Evolutionary conservation across 2,113 vertebrate species (phyloP).

Genomic region (Herpetotheres cachinnans): DNA sequence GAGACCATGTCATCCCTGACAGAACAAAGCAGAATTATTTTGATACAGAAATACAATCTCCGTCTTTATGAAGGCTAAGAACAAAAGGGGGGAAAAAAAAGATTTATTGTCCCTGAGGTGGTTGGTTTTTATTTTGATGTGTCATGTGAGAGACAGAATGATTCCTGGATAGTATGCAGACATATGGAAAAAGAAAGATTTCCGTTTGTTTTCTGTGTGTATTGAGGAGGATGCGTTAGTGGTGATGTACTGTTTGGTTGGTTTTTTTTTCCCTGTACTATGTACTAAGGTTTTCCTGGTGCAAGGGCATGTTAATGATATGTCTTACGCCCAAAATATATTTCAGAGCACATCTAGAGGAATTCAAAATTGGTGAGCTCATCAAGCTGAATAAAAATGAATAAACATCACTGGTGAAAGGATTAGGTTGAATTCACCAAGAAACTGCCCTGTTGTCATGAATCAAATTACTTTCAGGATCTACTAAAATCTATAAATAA

Average conservation of each 20-base stretch:
- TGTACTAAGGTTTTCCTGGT: not conserved
- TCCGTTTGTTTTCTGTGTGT: not conserved
- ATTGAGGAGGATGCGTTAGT: not conserved
- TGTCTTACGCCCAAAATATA: not conserved
- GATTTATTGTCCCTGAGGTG: not conserved
- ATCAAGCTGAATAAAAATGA: not conserved
- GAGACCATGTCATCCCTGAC: not conserved
- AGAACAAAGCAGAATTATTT: not conserved
- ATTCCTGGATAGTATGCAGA: not conserved
- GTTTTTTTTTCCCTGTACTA: not conserved
- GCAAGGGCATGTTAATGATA: not conserved
- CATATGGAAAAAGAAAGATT: not conserved
- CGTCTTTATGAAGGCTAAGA: not conserved
- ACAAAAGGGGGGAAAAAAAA: not conserved
- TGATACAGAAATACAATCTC: not conserved
- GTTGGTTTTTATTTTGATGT: not conserved
- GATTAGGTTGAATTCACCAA: not conserved
- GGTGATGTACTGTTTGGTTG: not conserved
- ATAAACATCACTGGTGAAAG: not conserved
- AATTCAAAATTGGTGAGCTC: not conserved
- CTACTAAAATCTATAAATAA: not conserved
- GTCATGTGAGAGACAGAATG: not conserved
- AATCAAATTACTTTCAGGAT: not conserved
- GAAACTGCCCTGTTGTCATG: not conserved
- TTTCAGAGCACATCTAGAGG: not conserved